phyloP scores from a whole-genome alignment of 2,797 vertebrate genomes.

The Pseudomugil tenellus region DNA sequence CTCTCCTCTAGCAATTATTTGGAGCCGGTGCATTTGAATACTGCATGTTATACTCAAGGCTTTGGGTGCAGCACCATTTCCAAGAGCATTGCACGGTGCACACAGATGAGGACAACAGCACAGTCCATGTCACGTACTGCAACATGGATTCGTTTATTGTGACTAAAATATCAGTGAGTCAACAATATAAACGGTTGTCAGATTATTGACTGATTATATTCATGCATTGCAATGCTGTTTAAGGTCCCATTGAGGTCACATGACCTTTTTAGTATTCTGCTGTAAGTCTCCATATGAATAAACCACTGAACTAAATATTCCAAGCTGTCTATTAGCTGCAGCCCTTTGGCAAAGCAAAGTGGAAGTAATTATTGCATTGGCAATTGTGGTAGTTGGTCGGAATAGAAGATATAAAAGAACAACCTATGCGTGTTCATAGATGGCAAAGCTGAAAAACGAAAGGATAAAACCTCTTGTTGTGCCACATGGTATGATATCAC shows the following conservation, averaged over 20 bases:
- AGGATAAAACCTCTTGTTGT: constrained; percentile 17
- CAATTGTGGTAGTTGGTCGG: constrained; percentile 5
- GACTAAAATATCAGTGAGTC: constrained; percentile 35
- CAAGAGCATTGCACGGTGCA: constrained; percentile 19
- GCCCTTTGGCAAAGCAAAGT: constrained; percentile 29
- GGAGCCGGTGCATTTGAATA: constrained; percentile 58
- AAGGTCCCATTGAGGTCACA: constrained; percentile 18
- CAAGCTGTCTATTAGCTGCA: constrained; percentile 16
- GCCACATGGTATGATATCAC: constrained; percentile 18
- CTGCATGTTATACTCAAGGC: constrained; percentile 47
- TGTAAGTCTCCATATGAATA: constrained; percentile 34
- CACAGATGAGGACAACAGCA: constrained; percentile 18
- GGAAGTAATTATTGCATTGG: constrained; percentile 35
- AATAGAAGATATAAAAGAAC: constrained; percentile 11
- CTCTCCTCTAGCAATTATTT: constrained; percentile 45
- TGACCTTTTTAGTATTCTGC: constrained; percentile 15
- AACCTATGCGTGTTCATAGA: constrained; percentile 26
- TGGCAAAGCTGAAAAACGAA: constrained; percentile 24
- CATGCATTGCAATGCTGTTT: constrained; percentile 8
- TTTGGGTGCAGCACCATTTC: constrained; percentile 22
- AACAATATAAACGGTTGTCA: constrained; percentile 28
- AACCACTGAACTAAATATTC: constrained; percentile 22
- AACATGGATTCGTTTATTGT: constrained; percentile 20
- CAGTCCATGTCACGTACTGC: constrained; percentile 1
- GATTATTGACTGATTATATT: constrained; percentile 10